phyloP scores from a whole-genome alignment of 2,113 vertebrate species.

The Alligator sinensis region DNA sequence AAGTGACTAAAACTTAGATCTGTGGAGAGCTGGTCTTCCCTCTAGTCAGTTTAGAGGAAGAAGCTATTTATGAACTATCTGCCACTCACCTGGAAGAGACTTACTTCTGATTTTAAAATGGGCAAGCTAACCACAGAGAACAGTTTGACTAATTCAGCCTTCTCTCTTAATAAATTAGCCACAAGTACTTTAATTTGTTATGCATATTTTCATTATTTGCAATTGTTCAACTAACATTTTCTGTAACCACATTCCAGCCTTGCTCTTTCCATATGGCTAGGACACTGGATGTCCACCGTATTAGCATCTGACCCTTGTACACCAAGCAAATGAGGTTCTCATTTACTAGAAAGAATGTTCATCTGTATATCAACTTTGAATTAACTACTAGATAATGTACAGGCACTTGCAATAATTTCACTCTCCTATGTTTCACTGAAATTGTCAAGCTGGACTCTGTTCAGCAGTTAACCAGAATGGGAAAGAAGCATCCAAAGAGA shows the following conservation, averaged over 20 bases:
- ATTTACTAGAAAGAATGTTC: background rate
- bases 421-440: background rate
- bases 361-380: background rate
- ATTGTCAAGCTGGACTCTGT: background rate
- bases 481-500: background rate
- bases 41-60: constrained; percentile 45
- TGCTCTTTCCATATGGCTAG: constrained; percentile 4
- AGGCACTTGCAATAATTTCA: background rate
- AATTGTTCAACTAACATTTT: constrained; percentile 68
- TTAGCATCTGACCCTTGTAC: background rate
- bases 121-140: constrained; percentile 42
- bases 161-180: constrained; percentile 57
- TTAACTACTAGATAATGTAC: background rate
- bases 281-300: background rate
- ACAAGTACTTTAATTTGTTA: constrained; percentile 42
- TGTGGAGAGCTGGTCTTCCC: constrained; percentile 25
- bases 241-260: background rate
- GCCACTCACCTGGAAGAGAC: constrained; percentile 20
- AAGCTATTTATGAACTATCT: constrained; percentile 35
- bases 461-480: background rate
- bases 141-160: constrained; percentile 43
- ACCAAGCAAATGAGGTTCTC: background rate
- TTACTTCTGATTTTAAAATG: constrained; percentile 40
- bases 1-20: constrained; percentile 58
- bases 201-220: constrained; percentile 58